phyloP scores from a whole-genome alignment of 2,888 invertebrate species.

The Gymnoscelis rufifasciata region DNA sequence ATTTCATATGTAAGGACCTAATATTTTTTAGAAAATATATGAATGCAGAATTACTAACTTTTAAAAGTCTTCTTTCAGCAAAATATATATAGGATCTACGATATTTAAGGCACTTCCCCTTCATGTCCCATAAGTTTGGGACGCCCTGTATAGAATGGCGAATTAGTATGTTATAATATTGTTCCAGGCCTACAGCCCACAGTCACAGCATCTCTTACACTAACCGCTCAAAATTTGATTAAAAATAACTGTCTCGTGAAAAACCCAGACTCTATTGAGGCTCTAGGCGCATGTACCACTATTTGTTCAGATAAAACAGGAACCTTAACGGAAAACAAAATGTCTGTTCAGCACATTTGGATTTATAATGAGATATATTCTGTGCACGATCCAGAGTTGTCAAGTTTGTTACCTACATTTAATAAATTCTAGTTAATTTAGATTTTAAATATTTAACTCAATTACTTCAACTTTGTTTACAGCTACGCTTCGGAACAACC shows the following conservation, averaged over 20 bases:
- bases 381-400: constrained; percentile 83
- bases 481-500: constrained; percentile 42
- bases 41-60: no score
- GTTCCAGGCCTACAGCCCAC: constrained; percentile 91
- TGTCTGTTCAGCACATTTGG: constrained; percentile 99
- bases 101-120: no score
- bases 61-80: no score
- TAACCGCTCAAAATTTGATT: constrained; percentile 99
- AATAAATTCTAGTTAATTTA: no score
- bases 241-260: constrained; percentile 98
- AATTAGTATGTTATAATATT: background rate
- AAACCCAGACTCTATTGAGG: constrained; percentile 99
- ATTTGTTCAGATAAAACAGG: constrained; percentile 99
- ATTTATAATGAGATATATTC: constrained; percentile 92
- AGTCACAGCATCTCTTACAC: constrained; percentile 97
- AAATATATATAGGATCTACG: no score
- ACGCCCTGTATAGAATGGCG: no score
- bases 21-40: no score
- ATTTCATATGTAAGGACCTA: no score
- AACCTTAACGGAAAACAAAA: constrained; percentile 97
- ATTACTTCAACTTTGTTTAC: constrained; percentile 27
- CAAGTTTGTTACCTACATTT: constrained; percentile 33
- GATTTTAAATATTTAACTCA: background rate
- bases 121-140: no score
- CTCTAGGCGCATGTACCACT: constrained; percentile 97